Percentiles rank a stretch among this genome's conserved stretches.
Conservation (phyloP, 2,113 vertebrate species). For the Apodemus sylvaticus region DNA sequence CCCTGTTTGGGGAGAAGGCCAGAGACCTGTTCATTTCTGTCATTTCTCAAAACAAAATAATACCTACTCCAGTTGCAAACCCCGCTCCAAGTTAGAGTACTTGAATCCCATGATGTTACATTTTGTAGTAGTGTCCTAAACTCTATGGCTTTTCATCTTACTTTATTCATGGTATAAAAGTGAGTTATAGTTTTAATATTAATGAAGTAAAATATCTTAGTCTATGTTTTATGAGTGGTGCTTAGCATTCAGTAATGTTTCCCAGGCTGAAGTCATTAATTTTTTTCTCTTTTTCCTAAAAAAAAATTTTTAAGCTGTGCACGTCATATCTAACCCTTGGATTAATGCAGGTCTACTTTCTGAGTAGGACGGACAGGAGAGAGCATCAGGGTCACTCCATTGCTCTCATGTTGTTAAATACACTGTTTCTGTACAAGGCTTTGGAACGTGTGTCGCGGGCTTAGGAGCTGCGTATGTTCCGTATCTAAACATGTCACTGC, state of each 20-base stretch:
- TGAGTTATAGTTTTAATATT: conserved; percentile 11
- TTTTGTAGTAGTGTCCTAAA: neutral
- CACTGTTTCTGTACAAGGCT: neutral
- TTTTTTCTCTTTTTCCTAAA: neutral
- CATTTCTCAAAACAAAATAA: neutral
- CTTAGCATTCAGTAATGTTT: neutral
- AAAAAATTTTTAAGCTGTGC: neutral
- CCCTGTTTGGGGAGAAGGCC: neutral
- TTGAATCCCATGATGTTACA: neutral
- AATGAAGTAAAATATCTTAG: conserved; percentile 6
- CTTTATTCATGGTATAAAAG: conserved; percentile 18
- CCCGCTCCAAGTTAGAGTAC: neutral
- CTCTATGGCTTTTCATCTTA: neutral
- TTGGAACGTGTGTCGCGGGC: neutral
- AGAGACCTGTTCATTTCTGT: neutral
- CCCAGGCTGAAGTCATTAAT: neutral
- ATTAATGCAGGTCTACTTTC: neutral
- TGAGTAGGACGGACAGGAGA: neutral
- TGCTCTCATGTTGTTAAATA: neutral
- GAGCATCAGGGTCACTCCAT: neutral
- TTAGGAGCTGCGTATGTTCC: neutral
- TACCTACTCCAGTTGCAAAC: neutral
- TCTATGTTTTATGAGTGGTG: neutral
- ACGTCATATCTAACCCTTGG: neutral
- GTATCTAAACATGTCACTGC: neutral